Base-by-base conservation (phyloP, 2,113 vertebrate species). In the Grus americana region DNA sequence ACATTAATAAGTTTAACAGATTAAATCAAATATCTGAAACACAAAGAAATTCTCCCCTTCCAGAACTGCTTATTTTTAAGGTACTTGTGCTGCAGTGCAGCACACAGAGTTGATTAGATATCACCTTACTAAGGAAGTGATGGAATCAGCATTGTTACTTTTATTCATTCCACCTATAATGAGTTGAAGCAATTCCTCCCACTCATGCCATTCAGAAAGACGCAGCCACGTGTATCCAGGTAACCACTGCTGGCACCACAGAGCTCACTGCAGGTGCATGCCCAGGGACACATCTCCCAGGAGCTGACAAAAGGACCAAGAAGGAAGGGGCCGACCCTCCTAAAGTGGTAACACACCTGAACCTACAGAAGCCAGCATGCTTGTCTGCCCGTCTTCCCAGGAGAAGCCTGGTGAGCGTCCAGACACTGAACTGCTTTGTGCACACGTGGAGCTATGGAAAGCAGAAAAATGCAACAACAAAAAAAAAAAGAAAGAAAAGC, bases 181-280 rank as follows among this genome's bases (percentile, higher is more conserved):
- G 26, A 93, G 50, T 17, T 54, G 70, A 70, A 88, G 59, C 49
- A n/a, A 95, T 92, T 92, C 94, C 80, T 95, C 90, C 91, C 91
- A 87, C 74, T n/a, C 50, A 61, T 42, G 54, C 81, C 81, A 57
- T 61, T 72, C 3, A 7, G 50, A 67, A 65, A 84, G 73, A 13
- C 9, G 3, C 83, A 81, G 57, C 34, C 11, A 1, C 27, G 26
- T 49, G 92, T 96, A 93, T 94, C 95, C 95, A 91, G 90, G 95
- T 94, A 97, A 95, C 87, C 66, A 23, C 34, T 22, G 84, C 87
- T 54, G 73, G 63, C 83, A 81, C 23, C 3, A 5, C 89, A 59
- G 68, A 59, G 83, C 72, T 81, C 1, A 0, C 65, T 91, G 86
- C 74, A 62, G 70, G 42, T 52, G 44, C 34, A 20, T 49, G 57